Evolutionary conservation across 1,140 invertebrate species (phyloP), one percentile per base, ranked within the genome.

Genomic region (Drosophila melanica): DNA sequence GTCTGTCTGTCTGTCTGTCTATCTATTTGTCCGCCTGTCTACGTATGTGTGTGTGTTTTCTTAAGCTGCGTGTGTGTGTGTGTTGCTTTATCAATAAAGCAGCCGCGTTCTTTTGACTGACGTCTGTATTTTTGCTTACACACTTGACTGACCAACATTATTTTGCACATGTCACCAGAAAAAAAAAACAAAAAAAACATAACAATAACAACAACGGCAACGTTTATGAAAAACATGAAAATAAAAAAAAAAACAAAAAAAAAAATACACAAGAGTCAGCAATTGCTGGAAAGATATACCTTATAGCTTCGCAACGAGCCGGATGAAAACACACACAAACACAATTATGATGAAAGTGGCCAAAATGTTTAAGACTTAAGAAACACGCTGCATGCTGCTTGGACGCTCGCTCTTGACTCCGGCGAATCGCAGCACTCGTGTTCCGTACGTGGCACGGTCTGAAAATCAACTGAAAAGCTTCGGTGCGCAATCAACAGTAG

Each of bases 381-480:
- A 55, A 64, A 71, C 42, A 71, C 59, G 69, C 54, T 72, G 69
- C 63, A 59, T 53, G 54, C 63, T 71, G 44, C 35, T 54, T 41
- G 54, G 63, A 12, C 54, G 30, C 54, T 67, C n/a, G 67, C 48
- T 63, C 35, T 47, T 16, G 53, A 59, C 54, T 66, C 63, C 63
- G 63, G 47, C 63, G 41, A 47, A 66, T 45, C 20, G 64, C 63
- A 53, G 63, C 63, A 58, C 47, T 68, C 63, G 47, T 64, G 82
- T 86, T 77, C 82, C 76, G 84, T 79, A 84, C 82, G 72, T 87
- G 72, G 84, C 82, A 79, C 84, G 79, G 84, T 79, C 82, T 89
- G 76, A 89, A 89, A 89, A 89, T 89, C 76, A 89, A 87, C 82
- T 87, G 84, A 87, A 86, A 82, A 82, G 82, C 82, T 87, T 89